These are phyloP conservation scores for Anoplopoma fimbria DNA, from an alignment of 2,113 vertebrate species.

Conservation along the genomic window DNA sequence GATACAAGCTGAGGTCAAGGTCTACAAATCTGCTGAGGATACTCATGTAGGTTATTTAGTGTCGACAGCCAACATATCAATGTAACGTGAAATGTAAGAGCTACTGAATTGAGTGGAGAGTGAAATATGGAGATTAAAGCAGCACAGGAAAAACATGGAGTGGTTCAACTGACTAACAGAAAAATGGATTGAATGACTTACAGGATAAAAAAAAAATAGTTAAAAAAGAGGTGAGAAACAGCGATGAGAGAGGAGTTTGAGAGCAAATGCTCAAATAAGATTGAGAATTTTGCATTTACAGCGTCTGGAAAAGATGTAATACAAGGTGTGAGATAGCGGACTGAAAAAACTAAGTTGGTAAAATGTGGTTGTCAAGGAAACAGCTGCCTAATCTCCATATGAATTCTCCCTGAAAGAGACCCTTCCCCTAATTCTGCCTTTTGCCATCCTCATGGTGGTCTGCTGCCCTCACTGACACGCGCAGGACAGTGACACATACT, in stretches of 20 bases:
- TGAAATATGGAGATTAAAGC: background rate
- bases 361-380: conserved; percentile 79
- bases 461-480: conserved; percentile 15
- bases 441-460: conserved; percentile 31
- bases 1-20: conserved; percentile 2
- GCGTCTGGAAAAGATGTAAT: background rate
- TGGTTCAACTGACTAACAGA: background rate
- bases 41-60: background rate
- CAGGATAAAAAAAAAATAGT: background rate
- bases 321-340: background rate
- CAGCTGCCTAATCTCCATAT: conserved; percentile 58
- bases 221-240: background rate
- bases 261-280: background rate
- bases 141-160: conserved; percentile 5
- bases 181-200: background rate
- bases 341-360: conserved; percentile 21
- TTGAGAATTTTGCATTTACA: background rate
- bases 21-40: background rate
- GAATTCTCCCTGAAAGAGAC: conserved; percentile 35
- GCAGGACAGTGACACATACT: background rate
- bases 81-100: background rate
- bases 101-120: background rate
- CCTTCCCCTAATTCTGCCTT: conserved; percentile 2
- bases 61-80: background rate
- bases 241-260: background rate